These are phyloP conservation scores for Hucho hucho DNA, from an alignment of 2,113 vertebrate genomes.

Conservation along the genomic window DNA sequence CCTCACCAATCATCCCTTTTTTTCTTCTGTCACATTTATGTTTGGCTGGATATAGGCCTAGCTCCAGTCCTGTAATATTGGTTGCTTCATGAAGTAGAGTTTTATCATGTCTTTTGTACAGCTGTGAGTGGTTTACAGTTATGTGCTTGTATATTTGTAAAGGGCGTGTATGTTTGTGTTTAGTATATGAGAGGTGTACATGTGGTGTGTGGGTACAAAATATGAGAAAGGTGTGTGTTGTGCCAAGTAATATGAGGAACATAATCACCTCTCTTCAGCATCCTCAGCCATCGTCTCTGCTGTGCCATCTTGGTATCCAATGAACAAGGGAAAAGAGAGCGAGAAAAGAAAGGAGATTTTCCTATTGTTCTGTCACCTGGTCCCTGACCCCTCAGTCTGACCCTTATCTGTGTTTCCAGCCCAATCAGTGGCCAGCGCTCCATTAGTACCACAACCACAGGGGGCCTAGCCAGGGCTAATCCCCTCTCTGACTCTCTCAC, in stretches of 20 bases:
- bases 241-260: not conserved
- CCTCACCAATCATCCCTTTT: not conserved
- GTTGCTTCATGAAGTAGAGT: no score
- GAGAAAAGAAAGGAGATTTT: not conserved
- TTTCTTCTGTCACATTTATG: constrained; percentile 2
- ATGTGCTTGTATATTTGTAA: not conserved
- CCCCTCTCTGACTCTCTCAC: not conserved
- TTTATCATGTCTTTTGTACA: no score
- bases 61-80: no score
- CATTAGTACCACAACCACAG: not conserved
- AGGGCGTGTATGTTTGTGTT: not conserved
- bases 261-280: no score
- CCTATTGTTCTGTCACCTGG: not conserved
- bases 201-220: not conserved
- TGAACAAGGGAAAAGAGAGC: not conserved
- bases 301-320: not conserved
- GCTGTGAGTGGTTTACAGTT: not conserved
- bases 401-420: not conserved
- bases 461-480: not conserved
- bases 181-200: constrained; percentile 14
- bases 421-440: not conserved
- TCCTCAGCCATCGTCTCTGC: no score
- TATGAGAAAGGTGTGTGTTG: not conserved
- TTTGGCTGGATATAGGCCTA: not conserved
- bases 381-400: not conserved